These are phyloP conservation scores for Macrocentrus cingulum DNA, from an alignment of 1,140 invertebrate species.

Conservation along the genomic window DNA sequence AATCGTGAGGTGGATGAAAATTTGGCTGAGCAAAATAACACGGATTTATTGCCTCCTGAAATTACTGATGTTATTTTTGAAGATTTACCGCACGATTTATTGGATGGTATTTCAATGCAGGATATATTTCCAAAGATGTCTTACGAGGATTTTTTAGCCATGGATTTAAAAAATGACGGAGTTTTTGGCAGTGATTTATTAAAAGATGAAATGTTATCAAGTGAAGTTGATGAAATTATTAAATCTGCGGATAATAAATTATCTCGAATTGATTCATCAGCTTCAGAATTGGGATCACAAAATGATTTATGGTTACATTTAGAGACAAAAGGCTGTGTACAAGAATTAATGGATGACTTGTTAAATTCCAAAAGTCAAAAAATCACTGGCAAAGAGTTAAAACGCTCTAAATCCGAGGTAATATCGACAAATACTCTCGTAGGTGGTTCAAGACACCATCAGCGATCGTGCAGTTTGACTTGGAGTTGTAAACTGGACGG, in stretches of 20 bases:
- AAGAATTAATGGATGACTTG: slow-evolving; percentile 67
- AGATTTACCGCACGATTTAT: slow-evolving; percentile 76
- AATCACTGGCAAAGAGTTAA: slow-evolving; percentile 60
- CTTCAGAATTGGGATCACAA: slow-evolving; percentile 38
- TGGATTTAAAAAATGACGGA: slow-evolving; percentile 65
- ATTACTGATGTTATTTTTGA: slow-evolving; percentile 81
- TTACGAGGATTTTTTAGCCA: slow-evolving; percentile 61
- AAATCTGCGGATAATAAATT: slow-evolving; percentile 41
- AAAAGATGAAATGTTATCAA: slow-evolving; percentile 49
- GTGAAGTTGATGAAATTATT: slow-evolving; percentile 47
- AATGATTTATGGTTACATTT: slow-evolving; percentile 50
- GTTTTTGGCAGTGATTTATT: slow-evolving; percentile 57
- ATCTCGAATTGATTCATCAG: slow-evolving; percentile 36
- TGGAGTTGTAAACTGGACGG: slow-evolving; percentile 70
- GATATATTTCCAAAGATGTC: slow-evolving; percentile 69
- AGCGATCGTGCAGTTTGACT: slow-evolving; percentile 68
- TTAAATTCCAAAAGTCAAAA: slow-evolving; percentile 58
- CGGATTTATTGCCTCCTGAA: slow-evolving; percentile 76
- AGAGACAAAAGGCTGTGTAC: slow-evolving; percentile 59
- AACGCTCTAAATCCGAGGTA: slow-evolving; percentile 67
- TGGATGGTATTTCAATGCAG: slow-evolving; percentile 82
- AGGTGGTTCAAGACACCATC: slow-evolving; percentile 59
- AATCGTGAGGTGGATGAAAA: slow-evolving; percentile 66
- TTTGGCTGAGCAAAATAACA: slow-evolving; percentile 70
- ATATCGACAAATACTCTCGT: slow-evolving; percentile 58